A percentile compares a stretch with the other conserved stretches of the same genome.
These are phyloP conservation scores for Fundulus diaphanus DNA, from an alignment of 2,797 vertebrate genomes.

Conservation along the genomic window DNA sequence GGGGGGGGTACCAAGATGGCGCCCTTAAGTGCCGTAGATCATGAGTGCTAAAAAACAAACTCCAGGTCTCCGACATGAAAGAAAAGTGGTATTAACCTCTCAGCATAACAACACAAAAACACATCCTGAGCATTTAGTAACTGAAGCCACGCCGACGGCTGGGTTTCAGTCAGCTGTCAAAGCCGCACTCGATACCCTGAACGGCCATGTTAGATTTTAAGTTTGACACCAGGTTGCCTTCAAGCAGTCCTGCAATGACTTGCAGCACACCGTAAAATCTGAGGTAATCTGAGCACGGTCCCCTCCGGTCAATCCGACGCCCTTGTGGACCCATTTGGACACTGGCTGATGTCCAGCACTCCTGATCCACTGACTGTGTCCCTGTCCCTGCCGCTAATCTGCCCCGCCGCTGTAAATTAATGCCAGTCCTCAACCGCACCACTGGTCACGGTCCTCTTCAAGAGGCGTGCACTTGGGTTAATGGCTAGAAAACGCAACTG, in stretches of 20 bases:
- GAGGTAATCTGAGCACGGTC: constrained; percentile 44
- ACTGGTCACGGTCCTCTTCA: constrained; percentile 17
- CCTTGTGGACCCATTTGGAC: constrained; percentile 81
- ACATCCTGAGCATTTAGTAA: background rate
- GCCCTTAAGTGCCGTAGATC: background rate
- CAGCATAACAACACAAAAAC: background rate
- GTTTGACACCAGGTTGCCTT: background rate
- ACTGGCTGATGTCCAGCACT: constrained; percentile 69
- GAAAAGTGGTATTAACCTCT: background rate
- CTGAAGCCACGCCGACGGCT: background rate
- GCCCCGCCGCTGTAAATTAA: constrained; percentile 65
- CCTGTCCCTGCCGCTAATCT: constrained; percentile 74
- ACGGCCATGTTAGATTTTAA: background rate
- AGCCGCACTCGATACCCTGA: background rate
- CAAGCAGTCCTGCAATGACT: background rate
- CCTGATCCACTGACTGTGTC: constrained; percentile 63
- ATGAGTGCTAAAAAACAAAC: no score
- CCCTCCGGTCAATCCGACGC: constrained; percentile 72
- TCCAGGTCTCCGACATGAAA: background rate
- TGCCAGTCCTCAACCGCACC: constrained; percentile 42
- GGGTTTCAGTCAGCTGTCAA: background rate
- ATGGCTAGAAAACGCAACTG: constrained; percentile 19
- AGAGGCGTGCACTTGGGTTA: constrained; percentile 45
- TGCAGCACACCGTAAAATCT: background rate
- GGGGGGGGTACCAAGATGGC: background rate